Conservation (phyloP, 2,797 vertebrate genomes). For the Eulemur rubriventer region DNA sequence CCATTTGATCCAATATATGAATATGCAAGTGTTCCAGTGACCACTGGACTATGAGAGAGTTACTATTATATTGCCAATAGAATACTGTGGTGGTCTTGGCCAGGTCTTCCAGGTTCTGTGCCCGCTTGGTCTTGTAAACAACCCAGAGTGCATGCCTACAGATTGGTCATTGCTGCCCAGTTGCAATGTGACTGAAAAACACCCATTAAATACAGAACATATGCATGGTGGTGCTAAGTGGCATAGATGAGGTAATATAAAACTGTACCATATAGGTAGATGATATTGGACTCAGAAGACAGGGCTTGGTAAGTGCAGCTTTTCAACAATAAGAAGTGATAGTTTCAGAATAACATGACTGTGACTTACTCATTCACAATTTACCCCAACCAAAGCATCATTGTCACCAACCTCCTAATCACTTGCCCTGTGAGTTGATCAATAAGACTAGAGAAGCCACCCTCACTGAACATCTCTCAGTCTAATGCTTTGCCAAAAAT, state of each 20-base stretch:
- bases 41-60: not conserved
- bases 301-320: not conserved
- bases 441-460: not conserved
- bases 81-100: not conserved
- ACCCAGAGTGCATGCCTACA: not conserved
- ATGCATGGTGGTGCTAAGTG: not conserved
- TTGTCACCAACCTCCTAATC: not conserved
- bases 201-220: not conserved
- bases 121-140: not conserved
- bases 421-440: not conserved
- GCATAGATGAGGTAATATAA: not conserved
- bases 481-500: not conserved
- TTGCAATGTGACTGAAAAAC: not conserved
- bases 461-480: not conserved
- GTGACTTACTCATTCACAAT: not conserved
- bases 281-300: not conserved
- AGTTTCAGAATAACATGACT: not conserved
- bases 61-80: not conserved
- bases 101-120: not conserved
- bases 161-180: not conserved
- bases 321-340: not conserved
- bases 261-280: not conserved
- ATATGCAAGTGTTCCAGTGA: not conserved
- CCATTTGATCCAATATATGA: not conserved
- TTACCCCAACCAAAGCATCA: not conserved